Evolutionary conservation across 2,113 vertebrate genomes (phyloP).

Genomic region (Etia nguti): DNA sequence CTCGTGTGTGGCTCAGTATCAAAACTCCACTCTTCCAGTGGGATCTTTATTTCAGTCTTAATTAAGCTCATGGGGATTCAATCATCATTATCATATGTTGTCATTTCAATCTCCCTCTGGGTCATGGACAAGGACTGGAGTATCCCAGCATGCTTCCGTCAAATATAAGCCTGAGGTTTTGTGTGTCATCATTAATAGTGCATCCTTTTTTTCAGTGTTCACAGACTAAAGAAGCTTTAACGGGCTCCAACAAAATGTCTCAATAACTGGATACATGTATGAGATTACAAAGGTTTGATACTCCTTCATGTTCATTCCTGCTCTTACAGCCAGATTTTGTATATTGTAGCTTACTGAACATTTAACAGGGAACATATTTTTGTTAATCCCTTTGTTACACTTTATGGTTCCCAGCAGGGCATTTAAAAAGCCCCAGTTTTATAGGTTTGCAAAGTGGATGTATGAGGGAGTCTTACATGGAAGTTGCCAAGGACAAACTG

Average conservation of each 20-base stretch:
- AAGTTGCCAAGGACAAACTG: background rate
- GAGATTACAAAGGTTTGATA: background rate
- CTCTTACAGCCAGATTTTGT: background rate
- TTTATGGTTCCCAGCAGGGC: background rate
- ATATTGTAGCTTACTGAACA: background rate
- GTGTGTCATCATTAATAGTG: background rate
- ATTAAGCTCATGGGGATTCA: background rate
- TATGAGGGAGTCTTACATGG: background rate
- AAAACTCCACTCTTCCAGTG: background rate
- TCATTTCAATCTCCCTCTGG: background rate
- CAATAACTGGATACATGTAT: background rate
- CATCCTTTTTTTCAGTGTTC: background rate
- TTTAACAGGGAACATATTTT: background rate
- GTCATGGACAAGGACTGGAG: background rate
- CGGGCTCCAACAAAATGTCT: background rate
- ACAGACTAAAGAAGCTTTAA: background rate
- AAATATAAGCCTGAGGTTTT: background rate
- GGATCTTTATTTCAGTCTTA: background rate
- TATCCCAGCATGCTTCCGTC: background rate
- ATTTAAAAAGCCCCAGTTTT: background rate
- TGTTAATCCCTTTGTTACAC: background rate
- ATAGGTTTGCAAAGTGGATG: background rate
- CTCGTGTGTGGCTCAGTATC: background rate
- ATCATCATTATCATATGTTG: background rate
- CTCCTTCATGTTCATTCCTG: background rate